Base-by-base conservation (phyloP, 2,888 invertebrate genomes). In the Drosophila monieri region DNA sequence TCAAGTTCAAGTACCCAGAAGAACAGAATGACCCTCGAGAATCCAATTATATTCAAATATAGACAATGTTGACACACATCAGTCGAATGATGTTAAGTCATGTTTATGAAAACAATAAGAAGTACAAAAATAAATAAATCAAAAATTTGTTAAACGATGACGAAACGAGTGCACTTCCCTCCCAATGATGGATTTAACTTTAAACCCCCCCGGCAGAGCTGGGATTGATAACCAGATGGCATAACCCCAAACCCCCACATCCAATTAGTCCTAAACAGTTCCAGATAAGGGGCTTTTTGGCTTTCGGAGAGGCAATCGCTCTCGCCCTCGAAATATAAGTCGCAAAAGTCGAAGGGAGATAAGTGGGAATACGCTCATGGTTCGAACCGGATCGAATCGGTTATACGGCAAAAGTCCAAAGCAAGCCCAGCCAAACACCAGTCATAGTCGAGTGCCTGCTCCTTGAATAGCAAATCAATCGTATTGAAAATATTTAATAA, bases 401-500 rank as follows among this genome's bases (percentile, higher is more conserved):
- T 76, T 73, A 23, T 14, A 10, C 53, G 46, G 27, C 47, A 44
- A 15, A 54, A 32, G 46, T 48, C 39, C 15, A 52, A 52, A 54
- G 35, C 54, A 47, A 52, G 58, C 51, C 47, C 54, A 55, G 53
- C 51, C 58, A 39, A 52, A 48, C 47, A 65, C 47, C 71, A 51
- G 66, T 65, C 65, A 53, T 58, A 54, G 59, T 81, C 64, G 58
- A 77, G 77, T 79, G 73, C 54, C 25, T 61, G 60, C 66, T 77
- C 64, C 69, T 73, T 76, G 59, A 73, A 80, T 73, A 48, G 60
- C 57, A 78, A 74, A 79, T 77, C 85, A 86, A 81, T 80, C 84
- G 87, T 67, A 83, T 68, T 55, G 49, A 58, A 67, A 78, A 79
- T 80, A 79, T 77, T 73, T 56, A 72, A 78, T 73, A 56, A 51